Percentiles rank a stretch among this genome's conserved stretches.
These are phyloP conservation scores for Opisthograptis luteolata DNA, from an alignment of 2,888 invertebrate species.

Conservation along the genomic window DNA sequence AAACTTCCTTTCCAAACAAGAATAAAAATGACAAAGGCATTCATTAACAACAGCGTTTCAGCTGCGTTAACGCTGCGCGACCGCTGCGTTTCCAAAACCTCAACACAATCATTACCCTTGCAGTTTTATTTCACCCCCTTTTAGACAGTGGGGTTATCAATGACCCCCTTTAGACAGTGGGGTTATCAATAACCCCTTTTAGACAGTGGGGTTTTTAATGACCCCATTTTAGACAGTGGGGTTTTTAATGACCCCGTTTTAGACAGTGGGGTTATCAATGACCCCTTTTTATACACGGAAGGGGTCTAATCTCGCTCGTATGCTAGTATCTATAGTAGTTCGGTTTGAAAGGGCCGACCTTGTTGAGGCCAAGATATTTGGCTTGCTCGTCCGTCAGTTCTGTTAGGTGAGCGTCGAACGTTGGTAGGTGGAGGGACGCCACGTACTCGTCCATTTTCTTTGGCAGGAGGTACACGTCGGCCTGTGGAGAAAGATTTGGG, in stretches of 20 bases:
- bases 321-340: constrained; percentile 95
- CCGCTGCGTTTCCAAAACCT: constrained; percentile 27
- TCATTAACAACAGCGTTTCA: constrained; percentile 4
- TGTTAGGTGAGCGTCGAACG: constrained; percentile 98
- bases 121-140: background rate
- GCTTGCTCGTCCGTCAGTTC: constrained; percentile 98
- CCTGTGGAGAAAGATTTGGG: constrained; percentile 55
- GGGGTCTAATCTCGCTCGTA: background rate
- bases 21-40: background rate
- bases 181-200: too few relatives aligned
- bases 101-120: constrained; percentile 6
- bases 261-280: too few relatives aligned
- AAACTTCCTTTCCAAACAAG: too few relatives aligned
- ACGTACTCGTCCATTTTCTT: constrained; percentile 99
- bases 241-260: too few relatives aligned
- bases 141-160: too few relatives aligned
- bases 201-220: too few relatives aligned
- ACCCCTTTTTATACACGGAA: too few relatives aligned
- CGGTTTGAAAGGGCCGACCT: constrained; percentile 99
- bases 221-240: too few relatives aligned
- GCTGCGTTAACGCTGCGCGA: constrained; percentile 20
- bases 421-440: constrained; percentile 97
- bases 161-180: too few relatives aligned
- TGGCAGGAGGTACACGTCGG: constrained; percentile 98
- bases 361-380: constrained; percentile 98